phyloP scores from a whole-genome alignment of 2,113 vertebrate genomes.

The Leptocoma aspasia region DNA sequence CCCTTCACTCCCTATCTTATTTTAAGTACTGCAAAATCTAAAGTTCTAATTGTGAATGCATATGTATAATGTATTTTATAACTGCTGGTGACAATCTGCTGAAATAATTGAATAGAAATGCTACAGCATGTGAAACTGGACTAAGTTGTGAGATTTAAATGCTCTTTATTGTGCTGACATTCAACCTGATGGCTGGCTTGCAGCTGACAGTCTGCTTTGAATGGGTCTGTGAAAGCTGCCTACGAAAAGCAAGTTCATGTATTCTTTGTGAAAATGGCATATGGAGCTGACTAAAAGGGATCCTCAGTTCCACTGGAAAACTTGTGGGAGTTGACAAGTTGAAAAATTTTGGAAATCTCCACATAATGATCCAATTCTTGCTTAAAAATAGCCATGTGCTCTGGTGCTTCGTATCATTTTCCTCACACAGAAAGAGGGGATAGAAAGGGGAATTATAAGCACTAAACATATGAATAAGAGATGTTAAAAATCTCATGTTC shows the following conservation, averaged over 20 bases:
- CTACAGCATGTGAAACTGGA: not conserved
- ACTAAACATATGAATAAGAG: not conserved
- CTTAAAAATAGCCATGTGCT: conserved; percentile 23
- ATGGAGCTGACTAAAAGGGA: conserved; percentile 56
- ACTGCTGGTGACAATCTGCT: not conserved
- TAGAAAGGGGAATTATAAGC: not conserved
- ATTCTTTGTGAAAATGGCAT: conserved; percentile 44
- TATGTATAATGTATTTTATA: not conserved
- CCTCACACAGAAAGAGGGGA: not conserved
- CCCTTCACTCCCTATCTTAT: not conserved
- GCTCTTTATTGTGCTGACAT: conserved; percentile 26
- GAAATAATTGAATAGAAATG: not conserved
- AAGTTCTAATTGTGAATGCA: not conserved
- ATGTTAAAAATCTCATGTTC: not conserved
- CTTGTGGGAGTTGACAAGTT: conserved; percentile 54
- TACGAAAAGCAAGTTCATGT: conserved; percentile 23
- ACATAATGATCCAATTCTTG: conserved; percentile 27
- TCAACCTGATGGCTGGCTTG: conserved; percentile 28
- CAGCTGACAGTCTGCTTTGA: conserved; percentile 49
- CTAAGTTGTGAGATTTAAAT: conserved; percentile 13
- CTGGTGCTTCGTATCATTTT: not conserved
- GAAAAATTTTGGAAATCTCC: conserved; percentile 53
- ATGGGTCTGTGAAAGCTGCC: conserved; percentile 51
- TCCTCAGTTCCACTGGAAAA: conserved; percentile 46
- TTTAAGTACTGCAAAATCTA: not conserved